Conservation (phyloP, 2,113 vertebrate genomes). For the Thalassoma bifasciatum region DNA sequence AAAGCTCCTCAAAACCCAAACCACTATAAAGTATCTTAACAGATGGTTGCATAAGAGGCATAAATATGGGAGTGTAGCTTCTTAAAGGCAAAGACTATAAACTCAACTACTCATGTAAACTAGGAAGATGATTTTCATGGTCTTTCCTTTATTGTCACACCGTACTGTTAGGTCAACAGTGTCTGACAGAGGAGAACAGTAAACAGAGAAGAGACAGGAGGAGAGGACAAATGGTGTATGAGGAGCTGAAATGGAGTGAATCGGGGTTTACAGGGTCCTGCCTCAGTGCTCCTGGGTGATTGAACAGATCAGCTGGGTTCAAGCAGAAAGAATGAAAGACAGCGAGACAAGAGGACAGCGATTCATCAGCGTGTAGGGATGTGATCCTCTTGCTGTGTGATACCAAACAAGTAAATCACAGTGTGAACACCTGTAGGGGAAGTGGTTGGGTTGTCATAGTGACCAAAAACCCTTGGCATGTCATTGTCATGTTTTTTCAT, state of each 20-base stretch:
- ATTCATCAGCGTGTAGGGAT: conserved; percentile 53
- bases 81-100: conserved; percentile 14
- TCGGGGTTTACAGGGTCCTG: conserved; percentile 67
- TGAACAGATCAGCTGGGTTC: conserved; percentile 69
- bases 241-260: conserved; percentile 65
- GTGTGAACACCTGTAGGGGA: conserved; percentile 40
- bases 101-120: conserved; percentile 10
- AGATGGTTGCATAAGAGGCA: conserved; percentile 49
- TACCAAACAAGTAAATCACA: conserved; percentile 54
- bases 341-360: conserved; percentile 31
- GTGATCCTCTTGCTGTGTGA: conserved; percentile 45
- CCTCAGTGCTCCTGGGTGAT: conserved; percentile 67
- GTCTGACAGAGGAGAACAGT: conserved; percentile 35
- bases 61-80: conserved; percentile 23
- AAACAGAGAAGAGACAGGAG: conserved; percentile 36
- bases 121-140: conserved; percentile 11
- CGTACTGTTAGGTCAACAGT: conserved; percentile 38
- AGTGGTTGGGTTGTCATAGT: conserved; percentile 42
- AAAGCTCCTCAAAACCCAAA: conserved; percentile 45
- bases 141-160: conserved; percentile 30
- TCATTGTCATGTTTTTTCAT: no score
- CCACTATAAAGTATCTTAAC: conserved; percentile 42
- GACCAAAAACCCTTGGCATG: background rate
- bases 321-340: conserved; percentile 43
- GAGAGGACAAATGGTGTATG: conserved; percentile 55